Conservation (phyloP, 2,113 vertebrate species). For the Fulmarus glacialis region DNA sequence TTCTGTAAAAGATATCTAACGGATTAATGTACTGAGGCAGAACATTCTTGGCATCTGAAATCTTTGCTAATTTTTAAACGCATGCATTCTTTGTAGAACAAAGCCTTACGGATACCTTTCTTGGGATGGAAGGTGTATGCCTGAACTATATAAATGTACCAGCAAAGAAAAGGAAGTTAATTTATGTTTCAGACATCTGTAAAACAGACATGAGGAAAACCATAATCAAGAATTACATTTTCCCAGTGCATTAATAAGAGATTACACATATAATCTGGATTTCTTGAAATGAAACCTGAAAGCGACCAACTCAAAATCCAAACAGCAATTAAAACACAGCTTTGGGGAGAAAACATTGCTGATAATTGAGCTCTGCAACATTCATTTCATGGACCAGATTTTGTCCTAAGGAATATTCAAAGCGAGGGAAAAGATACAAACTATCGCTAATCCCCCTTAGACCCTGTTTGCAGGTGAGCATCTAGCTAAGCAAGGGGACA, state of each 20-base stretch:
- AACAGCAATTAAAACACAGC: neutral
- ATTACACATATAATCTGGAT: neutral
- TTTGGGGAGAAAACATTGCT: neutral
- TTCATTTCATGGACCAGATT: neutral
- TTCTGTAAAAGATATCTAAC: neutral
- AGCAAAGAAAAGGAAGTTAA: neutral
- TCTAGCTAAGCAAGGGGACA: neutral
- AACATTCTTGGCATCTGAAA: neutral
- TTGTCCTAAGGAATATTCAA: neutral
- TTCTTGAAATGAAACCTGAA: constrained; percentile 14
- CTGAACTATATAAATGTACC: neutral
- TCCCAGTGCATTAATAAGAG: neutral
- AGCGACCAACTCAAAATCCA: neutral
- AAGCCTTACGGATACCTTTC: neutral
- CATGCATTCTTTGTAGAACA: neutral
- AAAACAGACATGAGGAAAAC: neutral
- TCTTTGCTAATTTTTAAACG: neutral
- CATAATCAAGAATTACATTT: neutral
- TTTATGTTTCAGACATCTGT: neutral
- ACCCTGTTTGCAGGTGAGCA: accelerated
- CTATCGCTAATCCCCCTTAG: accelerated
- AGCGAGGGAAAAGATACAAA: neutral
- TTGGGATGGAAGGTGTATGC: neutral
- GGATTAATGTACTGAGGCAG: neutral
- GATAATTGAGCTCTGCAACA: neutral